Conservation (phyloP, 1,140 invertebrate genomes). For the Probaryconus sp. region DNA sequence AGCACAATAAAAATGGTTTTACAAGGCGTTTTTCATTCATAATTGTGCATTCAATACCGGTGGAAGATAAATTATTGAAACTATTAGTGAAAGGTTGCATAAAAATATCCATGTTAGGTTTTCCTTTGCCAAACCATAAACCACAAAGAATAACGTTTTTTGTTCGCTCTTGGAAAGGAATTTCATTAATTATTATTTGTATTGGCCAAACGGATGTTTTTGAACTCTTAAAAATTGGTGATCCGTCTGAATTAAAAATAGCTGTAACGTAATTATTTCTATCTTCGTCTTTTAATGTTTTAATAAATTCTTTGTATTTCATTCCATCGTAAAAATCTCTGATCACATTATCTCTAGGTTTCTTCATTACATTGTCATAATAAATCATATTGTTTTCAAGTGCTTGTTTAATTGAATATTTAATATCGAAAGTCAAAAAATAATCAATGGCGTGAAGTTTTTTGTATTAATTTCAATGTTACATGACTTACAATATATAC, state of each 20-base stretch:
- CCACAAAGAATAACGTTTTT: slow-evolving; percentile 9
- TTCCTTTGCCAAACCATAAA: slow-evolving; percentile 21
- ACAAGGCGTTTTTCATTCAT: not conserved
- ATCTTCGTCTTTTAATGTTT: slow-evolving; percentile 1
- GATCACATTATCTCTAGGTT: not conserved
- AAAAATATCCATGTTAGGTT: slow-evolving; percentile 26
- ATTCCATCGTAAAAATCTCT: slow-evolving; percentile 9
- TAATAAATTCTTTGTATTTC: not conserved
- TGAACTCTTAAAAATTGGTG: slow-evolving; percentile 22
- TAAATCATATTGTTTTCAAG: slow-evolving; percentile 8
- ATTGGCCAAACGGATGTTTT: slow-evolving; percentile 22
- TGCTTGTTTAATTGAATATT: slow-evolving; percentile 1
- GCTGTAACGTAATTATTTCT: slow-evolving; percentile 8
- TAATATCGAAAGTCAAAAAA: slow-evolving; percentile 1
- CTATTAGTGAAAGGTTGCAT: slow-evolving; percentile 1
- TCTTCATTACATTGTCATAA: slow-evolving; percentile 6
- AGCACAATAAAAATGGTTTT: slow-evolving; percentile 5
- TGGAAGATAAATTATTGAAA: slow-evolving; percentile 13
- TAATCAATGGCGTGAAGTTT: not conserved
- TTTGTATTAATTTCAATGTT: too few relatives aligned
- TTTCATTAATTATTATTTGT: slow-evolving; percentile 26
- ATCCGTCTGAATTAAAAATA: slow-evolving; percentile 18
- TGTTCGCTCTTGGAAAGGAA: slow-evolving; percentile 1
- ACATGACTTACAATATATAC: too few relatives aligned
- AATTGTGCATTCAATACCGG: slow-evolving; percentile 15